Base-by-base conservation (phyloP, 1,140 invertebrate species). In the Manduca sexta region DNA sequence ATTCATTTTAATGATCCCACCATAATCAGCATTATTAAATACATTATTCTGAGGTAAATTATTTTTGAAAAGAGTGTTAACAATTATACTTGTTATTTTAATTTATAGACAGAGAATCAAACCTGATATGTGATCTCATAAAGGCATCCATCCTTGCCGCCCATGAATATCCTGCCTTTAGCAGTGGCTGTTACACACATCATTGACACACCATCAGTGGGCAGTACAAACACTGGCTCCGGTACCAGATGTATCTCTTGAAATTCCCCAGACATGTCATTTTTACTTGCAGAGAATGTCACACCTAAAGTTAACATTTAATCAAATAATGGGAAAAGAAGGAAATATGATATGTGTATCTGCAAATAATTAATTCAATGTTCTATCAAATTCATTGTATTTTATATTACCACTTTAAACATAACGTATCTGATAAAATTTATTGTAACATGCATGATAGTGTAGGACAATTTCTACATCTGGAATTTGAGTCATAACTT, bases 61-160 rank as follows among this genome's bases (percentile, higher is more conserved):
- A n/a, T n/a, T n/a, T n/a, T n/a, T n/a, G n/a, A n/a, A n/a, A n/a
- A n/a, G n/a, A n/a, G n/a, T n/a, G n/a, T n/a, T n/a, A n/a, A n/a
- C n/a, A n/a, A n/a, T n/a, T n/a, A n/a, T n/a, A n/a, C n/a, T n/a
- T n/a, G n/a, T n/a, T n/a, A n/a, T n/a, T n/a, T n/a, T n/a, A n/a
- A n/a, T n/a, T n/a, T n/a, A n/a, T n/a, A n/a, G n/a, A n/a, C n/a
- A n/a, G n/a, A n/a, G n/a, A n/a, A n/a, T n/a, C n/a, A n/a, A 26
- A 95, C 94, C 88, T 97, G 95, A 88, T 99, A 99, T 64, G 90
- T 90, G 61, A 99, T 92, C 91, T 99, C 98, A 90, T 95, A 99
- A 1, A 99, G 82, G 63, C 92, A 94, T 10, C 98, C 97, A 88
- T 99, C 97, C 83, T 93, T 94, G 31, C 94, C 96, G 16, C 97